Conservation (phyloP, 2,113 vertebrate genomes). For the Pimephales promelas region DNA sequence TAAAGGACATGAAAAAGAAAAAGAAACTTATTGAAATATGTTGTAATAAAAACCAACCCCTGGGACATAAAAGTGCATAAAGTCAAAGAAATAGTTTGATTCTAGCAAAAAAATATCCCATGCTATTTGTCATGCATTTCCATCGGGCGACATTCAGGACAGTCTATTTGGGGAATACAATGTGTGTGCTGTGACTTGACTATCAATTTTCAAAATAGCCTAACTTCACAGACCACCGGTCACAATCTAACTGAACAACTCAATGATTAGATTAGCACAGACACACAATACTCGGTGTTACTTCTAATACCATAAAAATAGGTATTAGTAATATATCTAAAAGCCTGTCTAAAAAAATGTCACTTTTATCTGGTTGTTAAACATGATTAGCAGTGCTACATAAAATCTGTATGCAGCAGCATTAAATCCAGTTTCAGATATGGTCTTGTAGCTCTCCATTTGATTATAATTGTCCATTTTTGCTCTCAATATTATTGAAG, state of each 20-base stretch:
- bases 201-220: conserved; percentile 26
- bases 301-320: not conserved
- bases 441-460: not conserved
- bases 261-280: not conserved
- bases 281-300: not conserved
- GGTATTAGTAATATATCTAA: not conserved
- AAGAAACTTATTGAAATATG: not conserved
- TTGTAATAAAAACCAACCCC: not conserved
- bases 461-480: not conserved
- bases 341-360: too few relatives aligned
- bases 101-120: not conserved
- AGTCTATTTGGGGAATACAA: conserved; percentile 12
- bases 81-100: not conserved
- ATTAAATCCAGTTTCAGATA: conserved; percentile 14
- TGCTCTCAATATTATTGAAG: conserved; percentile 7
- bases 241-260: not conserved
- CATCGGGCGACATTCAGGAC: not conserved
- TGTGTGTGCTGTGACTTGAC: conserved; percentile 16
- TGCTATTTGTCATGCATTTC: not conserved
- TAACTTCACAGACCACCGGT: conserved; percentile 10
- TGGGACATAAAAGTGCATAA: not conserved
- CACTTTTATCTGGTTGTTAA: not conserved
- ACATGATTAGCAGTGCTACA: conserved; percentile 9
- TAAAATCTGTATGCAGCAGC: conserved; percentile 3
- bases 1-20: not conserved